These are phyloP conservation scores for Melanotaenia duboulayi DNA, from an alignment of 2,113 vertebrate species.

Conservation along the genomic window DNA sequence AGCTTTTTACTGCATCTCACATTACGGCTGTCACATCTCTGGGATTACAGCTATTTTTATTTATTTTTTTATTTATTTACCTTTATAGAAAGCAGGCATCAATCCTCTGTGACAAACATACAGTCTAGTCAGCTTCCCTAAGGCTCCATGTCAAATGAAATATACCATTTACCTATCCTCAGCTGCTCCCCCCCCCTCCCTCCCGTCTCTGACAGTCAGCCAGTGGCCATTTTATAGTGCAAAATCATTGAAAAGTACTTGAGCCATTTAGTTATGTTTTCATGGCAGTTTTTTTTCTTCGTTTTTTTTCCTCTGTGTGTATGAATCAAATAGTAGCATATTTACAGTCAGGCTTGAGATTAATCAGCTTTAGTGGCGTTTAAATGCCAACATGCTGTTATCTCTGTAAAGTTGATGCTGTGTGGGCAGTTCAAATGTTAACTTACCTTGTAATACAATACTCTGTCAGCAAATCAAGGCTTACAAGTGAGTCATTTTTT, in stretches of 20 bases:
- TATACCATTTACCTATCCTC: slow-evolving; percentile 75
- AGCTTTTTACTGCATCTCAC: slow-evolving; percentile 55
- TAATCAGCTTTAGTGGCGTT: slow-evolving; percentile 68
- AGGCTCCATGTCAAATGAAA: slow-evolving; percentile 78
- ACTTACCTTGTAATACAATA: slow-evolving; percentile 67
- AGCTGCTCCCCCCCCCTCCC: slow-evolving; percentile 51
- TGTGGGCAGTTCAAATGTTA: slow-evolving; percentile 65
- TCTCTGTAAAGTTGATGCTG: slow-evolving; percentile 60
- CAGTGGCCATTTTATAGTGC: slow-evolving; percentile 55
- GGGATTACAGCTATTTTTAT: slow-evolving; percentile 62
- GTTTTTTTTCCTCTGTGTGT: slow-evolving; percentile 40
- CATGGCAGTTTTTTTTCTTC: slow-evolving; percentile 46
- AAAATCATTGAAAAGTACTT: slow-evolving; percentile 59
- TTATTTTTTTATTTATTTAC: slow-evolving; percentile 80
- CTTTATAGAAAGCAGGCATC: slow-evolving; percentile 75
- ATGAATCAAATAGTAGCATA: slow-evolving; percentile 59
- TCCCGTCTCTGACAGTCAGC: slow-evolving; percentile 53
- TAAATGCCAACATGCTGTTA: slow-evolving; percentile 67
- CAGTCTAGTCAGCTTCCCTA: slow-evolving; percentile 75
- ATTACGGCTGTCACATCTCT: slow-evolving; percentile 70
- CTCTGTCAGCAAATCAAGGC: slow-evolving; percentile 49
- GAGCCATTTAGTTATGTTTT: slow-evolving; percentile 62
- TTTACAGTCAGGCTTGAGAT: slow-evolving; percentile 65
- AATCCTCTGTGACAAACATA: slow-evolving; percentile 76
- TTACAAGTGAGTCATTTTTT: slow-evolving; percentile 49